A percentile compares a stretch with the other conserved stretches of the same genome.
These are phyloP conservation scores for Hoplostethus mediterraneus DNA, from an alignment of 2,797 vertebrate genomes.

Conservation along the genomic window DNA sequence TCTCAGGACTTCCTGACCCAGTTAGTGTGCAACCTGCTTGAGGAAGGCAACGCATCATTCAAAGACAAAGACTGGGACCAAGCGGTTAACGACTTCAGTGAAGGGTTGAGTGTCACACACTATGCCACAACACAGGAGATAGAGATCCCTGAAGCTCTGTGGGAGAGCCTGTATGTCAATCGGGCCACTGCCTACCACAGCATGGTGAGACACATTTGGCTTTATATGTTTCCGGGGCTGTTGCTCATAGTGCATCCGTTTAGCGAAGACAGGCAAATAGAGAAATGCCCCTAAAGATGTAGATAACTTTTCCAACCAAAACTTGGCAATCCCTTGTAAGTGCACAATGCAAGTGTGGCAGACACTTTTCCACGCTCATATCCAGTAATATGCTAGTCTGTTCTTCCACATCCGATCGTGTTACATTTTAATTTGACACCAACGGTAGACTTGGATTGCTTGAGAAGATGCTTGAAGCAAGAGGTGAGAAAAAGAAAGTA, in stretches of 20 bases:
- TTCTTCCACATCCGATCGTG: neutral
- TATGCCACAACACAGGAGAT: constrained; percentile 89
- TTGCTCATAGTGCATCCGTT: neutral
- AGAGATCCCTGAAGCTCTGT: constrained; percentile 84
- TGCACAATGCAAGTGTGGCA: neutral
- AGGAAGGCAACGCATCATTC: constrained; percentile 92
- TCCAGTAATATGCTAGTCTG: no score
- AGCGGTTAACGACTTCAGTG: constrained; percentile 88
- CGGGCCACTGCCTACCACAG: constrained; percentile 90
- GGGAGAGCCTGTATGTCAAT: constrained; percentile 93
- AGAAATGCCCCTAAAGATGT: neutral
- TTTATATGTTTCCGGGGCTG: neutral
- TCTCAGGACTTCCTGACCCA: constrained; percentile 90
- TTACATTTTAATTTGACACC: no score
- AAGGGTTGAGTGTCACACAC: constrained; percentile 89
- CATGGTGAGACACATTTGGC: constrained; percentile 84
- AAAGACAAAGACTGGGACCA: constrained; percentile 86
- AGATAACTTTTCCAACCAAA: neutral
- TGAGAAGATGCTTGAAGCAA: no score
- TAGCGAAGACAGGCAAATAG: neutral
- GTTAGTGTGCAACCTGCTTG: constrained; percentile 91
- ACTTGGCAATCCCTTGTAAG: no score
- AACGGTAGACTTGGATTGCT: no score
- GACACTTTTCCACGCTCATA: constrained; percentile 6
- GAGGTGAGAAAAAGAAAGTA: no score